Percentiles rank a stretch among this genome's conserved stretches.
Evolutionary conservation across 2,113 vertebrate species (phyloP).

Genomic region (Mus spicilegus): DNA sequence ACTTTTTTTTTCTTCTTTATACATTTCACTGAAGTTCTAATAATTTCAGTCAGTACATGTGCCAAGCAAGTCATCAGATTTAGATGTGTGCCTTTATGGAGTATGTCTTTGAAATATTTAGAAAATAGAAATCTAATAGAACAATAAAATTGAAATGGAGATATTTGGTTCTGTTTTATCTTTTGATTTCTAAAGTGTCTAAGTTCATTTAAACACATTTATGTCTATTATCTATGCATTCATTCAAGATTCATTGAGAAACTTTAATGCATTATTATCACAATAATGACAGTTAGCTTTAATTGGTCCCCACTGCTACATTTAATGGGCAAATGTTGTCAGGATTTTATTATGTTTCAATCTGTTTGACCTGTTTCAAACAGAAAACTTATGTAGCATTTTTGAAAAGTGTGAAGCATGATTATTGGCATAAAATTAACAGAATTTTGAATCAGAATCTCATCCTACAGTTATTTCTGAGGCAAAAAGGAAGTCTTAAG

Average conservation of each 20-base stretch:
- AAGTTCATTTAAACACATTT: constrained; percentile 51
- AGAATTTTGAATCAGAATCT: neutral
- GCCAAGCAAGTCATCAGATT: neutral
- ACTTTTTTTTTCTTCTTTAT: neutral
- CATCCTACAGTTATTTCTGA: neutral
- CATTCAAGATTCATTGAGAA: constrained; percentile 35
- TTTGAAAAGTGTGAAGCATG: neutral
- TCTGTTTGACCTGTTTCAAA: constrained; percentile 19
- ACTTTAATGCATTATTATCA: constrained; percentile 43
- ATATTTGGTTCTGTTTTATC: neutral
- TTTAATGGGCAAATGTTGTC: constrained; percentile 54
- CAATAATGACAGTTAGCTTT: constrained; percentile 41
- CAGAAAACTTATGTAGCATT: neutral
- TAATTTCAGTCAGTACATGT: neutral
- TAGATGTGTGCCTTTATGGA: constrained; percentile 8
- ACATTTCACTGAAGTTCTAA: constrained; percentile 13
- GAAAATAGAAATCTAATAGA: constrained; percentile 29
- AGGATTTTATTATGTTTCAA: constrained; percentile 45
- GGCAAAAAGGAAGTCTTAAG: neutral
- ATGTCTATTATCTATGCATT: constrained; percentile 37
- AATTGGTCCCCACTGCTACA: neutral
- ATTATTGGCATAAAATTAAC: constrained; percentile 28
- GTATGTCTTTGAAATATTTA: neutral
- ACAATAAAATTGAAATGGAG: constrained; percentile 34
- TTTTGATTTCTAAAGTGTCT: constrained; percentile 50